Evolutionary conservation across 2,113 vertebrate genomes (phyloP), one percentile per base, ranked within the genome.

Genomic region (Argyrosomus japonicus): DNA sequence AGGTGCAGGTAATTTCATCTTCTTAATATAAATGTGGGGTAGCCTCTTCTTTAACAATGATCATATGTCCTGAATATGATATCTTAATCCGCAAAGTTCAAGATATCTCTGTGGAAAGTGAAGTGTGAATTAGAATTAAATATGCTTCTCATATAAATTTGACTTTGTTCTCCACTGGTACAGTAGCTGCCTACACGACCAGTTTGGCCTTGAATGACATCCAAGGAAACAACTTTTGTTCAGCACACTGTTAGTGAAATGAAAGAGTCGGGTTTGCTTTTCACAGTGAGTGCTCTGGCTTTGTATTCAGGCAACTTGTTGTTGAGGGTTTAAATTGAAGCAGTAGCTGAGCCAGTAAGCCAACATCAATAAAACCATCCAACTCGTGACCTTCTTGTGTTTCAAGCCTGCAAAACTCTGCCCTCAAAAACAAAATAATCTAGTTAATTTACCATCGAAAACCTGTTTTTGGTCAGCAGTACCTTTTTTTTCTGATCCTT

Each of bases 401-500:
- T 74, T 50, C 51, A 25, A 60, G 10, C 27, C 53, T 50, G 19
- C 45, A 60, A 71, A 53, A 23, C 6, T 0, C 4, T 18, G 50
- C 27, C 27, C 18, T 2, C 50, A 54, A 62, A 58, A 61, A 23
- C 7, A 9, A 50, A 67, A 54, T 15, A 58, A 17, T 50, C 18
- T 19, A 10, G 6, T 21, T 45, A 29, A 47, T 53, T 40, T 29
- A 62, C 23, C 47, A 53, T 9, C 6, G n/a, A 18, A 8, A 50
- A 27, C 3, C 40, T 27, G 12, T 40, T 58, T 87, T 50, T 56
- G 4, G 8, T 57, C 10, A 54, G 64, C 48, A n/a, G 47, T 90
- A 63, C 90, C 89, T 89, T 78, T 36, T 89, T 72, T 36, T 23
- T 78, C 45, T 68, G 83, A 61, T 93, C 71, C 83, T 80, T 48